Conservation (phyloP, 2,113 vertebrate genomes). For the Thermophis baileyi region DNA sequence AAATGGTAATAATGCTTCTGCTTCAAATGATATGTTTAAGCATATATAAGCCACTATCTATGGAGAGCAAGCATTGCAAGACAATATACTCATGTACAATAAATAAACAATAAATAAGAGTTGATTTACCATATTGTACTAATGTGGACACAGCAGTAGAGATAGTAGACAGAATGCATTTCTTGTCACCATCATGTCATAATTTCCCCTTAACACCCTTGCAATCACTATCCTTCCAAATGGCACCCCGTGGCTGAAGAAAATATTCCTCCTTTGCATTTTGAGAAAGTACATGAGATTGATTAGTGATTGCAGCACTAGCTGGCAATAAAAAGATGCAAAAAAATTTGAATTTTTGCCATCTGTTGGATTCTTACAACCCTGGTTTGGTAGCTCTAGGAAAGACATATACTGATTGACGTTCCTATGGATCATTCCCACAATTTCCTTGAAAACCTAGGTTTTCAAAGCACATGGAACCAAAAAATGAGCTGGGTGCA, state of each 20-base stretch:
- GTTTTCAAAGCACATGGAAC: background rate
- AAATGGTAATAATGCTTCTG: background rate
- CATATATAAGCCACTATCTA: background rate
- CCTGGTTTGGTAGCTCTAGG: background rate
- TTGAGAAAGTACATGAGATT: background rate
- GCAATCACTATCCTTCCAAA: background rate
- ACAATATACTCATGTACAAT: background rate
- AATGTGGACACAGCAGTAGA: background rate
- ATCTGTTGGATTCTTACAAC: background rate
- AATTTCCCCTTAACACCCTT: background rate
- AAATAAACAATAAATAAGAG: background rate
- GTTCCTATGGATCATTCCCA: background rate
- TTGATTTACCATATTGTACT: background rate
- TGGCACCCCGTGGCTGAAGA: background rate
- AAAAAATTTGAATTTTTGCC: background rate
- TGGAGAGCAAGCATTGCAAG: background rate
- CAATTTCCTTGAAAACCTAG: background rate
- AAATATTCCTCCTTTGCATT: background rate
- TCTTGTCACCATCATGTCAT: background rate
- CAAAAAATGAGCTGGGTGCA: background rate
- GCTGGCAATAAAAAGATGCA: background rate
- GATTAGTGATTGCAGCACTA: background rate
- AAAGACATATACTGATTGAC: background rate
- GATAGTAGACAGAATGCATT: background rate
- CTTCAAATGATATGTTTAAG: background rate